Evolutionary conservation across 2,113 vertebrate genomes (phyloP).

Genomic region (Elaphurus davidianus): DNA sequence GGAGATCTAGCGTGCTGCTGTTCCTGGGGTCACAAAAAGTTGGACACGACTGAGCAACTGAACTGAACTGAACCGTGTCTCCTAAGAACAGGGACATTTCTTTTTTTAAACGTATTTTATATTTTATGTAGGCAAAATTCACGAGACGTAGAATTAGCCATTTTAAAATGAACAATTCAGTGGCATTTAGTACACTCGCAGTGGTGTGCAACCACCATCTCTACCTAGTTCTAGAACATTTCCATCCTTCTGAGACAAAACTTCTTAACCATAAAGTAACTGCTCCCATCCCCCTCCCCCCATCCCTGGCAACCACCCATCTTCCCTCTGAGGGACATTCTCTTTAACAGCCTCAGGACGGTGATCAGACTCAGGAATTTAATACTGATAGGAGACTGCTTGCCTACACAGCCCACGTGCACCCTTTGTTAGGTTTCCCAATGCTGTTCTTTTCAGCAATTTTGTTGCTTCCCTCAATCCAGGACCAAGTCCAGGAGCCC

Average conservation of each 20-base stretch:
- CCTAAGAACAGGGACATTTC: not conserved
- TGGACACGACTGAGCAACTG: too few relatives aligned
- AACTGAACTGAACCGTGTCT: too few relatives aligned
- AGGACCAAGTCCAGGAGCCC: not conserved
- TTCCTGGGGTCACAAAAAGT: too few relatives aligned
- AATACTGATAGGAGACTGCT: rapidly evolving
- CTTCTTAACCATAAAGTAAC: rapidly evolving
- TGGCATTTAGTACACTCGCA: rapidly evolving
- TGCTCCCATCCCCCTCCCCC: too few relatives aligned
- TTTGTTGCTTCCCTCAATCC: not conserved
- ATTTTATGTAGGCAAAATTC: not conserved
- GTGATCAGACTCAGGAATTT: rapidly evolving
- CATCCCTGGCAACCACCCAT: rapidly evolving
- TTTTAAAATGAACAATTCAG: rapidly evolving
- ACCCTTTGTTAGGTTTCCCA: not conserved
- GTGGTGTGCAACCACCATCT: rapidly evolving
- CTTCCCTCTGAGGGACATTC: rapidly evolving
- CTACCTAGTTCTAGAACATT: not conserved
- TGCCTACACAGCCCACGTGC: rapidly evolving
- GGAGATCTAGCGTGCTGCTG: too few relatives aligned
- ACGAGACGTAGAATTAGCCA: not conserved
- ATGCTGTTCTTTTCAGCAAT: too few relatives aligned
- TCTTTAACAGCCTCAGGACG: not conserved
- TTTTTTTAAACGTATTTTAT: not conserved
- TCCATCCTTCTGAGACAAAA: not conserved